Percentiles rank a stretch among this genome's conserved stretches.
Evolutionary conservation across 2,113 vertebrate species (phyloP).

Genomic region (Rallus limicola): DNA sequence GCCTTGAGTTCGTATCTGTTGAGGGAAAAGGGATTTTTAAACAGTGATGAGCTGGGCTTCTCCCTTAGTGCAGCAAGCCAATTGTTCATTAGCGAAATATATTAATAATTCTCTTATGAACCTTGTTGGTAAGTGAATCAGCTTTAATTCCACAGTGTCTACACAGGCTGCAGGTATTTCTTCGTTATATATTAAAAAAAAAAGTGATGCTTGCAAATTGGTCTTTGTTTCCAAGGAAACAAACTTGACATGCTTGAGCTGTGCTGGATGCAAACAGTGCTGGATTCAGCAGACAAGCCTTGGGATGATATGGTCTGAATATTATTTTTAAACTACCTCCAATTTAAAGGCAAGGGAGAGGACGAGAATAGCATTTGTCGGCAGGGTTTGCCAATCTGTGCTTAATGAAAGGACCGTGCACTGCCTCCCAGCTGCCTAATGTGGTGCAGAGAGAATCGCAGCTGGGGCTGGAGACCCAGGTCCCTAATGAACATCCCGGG

Average conservation of each 20-base stretch:
- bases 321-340: constrained; percentile 50
- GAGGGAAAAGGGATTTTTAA: constrained; percentile 1
- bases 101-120: constrained; percentile 15
- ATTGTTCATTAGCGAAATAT: not conserved
- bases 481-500: not conserved
- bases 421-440: not conserved
- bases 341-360: constrained; percentile 11
- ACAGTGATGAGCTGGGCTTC: not conserved
- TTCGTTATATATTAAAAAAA: not conserved
- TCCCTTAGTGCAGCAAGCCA: not conserved
- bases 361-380: constrained; percentile 21
- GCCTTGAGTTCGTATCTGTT: not conserved
- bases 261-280: constrained; percentile 47
- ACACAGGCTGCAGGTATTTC: constrained; percentile 32
- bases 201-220: constrained; percentile 57
- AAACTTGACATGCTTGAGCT: constrained; percentile 63
- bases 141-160: constrained; percentile 29
- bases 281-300: constrained; percentile 35
- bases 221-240: constrained; percentile 76
- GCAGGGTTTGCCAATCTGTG: not conserved
- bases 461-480: not conserved
- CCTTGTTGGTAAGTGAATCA: not conserved
- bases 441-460: not conserved
- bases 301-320: not conserved
- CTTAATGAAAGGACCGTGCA: not conserved